A percentile compares a stretch with the other conserved stretches of the same genome.
Conservation (phyloP, 2,888 invertebrate species). For the Heliconius hortense region DNA sequence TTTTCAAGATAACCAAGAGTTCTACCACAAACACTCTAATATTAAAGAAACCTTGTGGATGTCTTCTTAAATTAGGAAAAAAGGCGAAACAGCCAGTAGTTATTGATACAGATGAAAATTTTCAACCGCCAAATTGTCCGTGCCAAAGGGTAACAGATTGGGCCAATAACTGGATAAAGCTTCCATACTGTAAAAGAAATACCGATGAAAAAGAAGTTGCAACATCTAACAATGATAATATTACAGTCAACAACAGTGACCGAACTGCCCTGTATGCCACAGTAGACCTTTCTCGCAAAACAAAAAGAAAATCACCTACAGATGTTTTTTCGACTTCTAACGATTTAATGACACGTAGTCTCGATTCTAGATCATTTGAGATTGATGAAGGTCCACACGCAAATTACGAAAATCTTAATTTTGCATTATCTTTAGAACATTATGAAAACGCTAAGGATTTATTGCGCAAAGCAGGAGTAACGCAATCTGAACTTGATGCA, state of each 20-base stretch:
- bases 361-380: conserved; percentile 41
- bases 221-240: conserved; percentile 80
- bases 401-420: conserved; percentile 89
- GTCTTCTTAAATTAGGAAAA: conserved; percentile 81
- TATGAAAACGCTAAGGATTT: conserved; percentile 90
- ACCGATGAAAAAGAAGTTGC: conserved; percentile 54
- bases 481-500: conserved; percentile 75
- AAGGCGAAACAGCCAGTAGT: conserved; percentile 62
- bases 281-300: conserved; percentile 85
- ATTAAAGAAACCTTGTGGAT: conserved; percentile 86
- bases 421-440: conserved; percentile 88
- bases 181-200: conserved; percentile 81
- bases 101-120: conserved; percentile 64
- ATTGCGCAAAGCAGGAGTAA: conserved; percentile 80
- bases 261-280: conserved; percentile 85
- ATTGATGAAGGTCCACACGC: conserved; percentile 71
- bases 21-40: conserved; percentile 82
- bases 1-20: conserved; percentile 72
- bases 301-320: conserved; percentile 68
- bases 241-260: conserved; percentile 60
- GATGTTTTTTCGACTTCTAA: conserved; percentile 41
- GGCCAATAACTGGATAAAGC: conserved; percentile 84
- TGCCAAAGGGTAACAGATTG: conserved; percentile 85
- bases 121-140: conserved; percentile 73
- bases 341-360: conserved; percentile 36